A percentile compares a stretch with the other conserved stretches of the same genome.
Evolutionary conservation across 2,797 vertebrate species (phyloP).

Genomic region (Chloroceryle amazona): DNA sequence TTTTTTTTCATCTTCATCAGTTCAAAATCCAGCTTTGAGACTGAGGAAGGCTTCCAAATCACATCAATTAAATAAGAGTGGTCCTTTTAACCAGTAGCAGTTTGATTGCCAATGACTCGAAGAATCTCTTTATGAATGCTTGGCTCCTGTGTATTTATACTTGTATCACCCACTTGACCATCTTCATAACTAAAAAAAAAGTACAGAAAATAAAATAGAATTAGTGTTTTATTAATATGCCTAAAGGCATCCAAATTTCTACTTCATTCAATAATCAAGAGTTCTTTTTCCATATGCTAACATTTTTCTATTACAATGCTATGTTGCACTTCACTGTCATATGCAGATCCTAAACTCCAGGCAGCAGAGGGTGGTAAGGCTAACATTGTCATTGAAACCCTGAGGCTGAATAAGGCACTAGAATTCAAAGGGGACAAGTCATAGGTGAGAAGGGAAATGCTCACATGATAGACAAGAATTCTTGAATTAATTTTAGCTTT

Average conservation of each 20-base stretch:
- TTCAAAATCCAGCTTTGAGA: conserved; percentile 92
- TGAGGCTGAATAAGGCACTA: not conserved
- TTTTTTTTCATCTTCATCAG: conserved; percentile 82
- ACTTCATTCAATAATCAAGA: not conserved
- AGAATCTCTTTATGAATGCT: conserved; percentile 91
- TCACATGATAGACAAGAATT: not conserved
- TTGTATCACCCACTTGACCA: conserved; percentile 91
- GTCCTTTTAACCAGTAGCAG: conserved; percentile 89
- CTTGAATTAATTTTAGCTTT: not conserved
- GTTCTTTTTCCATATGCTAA: not conserved
- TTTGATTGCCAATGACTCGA: conserved; percentile 93
- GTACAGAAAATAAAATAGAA: conserved; percentile 40
- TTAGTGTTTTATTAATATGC: not conserved
- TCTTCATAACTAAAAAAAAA: conserved; percentile 88
- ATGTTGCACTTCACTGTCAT: not conserved
- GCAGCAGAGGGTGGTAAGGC: not conserved
- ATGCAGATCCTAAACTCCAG: not conserved
- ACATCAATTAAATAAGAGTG: conserved; percentile 64
- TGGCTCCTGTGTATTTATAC: conserved; percentile 91
- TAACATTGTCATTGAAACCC: not conserved
- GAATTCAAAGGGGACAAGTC: not conserved
- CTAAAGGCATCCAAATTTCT: not conserved
- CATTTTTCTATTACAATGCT: not conserved
- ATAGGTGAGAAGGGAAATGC: not conserved
- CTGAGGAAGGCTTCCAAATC: conserved; percentile 81